These are phyloP conservation scores for Podabrus alpinus DNA, from an alignment of 2,888 invertebrate genomes.

Conservation along the genomic window DNA sequence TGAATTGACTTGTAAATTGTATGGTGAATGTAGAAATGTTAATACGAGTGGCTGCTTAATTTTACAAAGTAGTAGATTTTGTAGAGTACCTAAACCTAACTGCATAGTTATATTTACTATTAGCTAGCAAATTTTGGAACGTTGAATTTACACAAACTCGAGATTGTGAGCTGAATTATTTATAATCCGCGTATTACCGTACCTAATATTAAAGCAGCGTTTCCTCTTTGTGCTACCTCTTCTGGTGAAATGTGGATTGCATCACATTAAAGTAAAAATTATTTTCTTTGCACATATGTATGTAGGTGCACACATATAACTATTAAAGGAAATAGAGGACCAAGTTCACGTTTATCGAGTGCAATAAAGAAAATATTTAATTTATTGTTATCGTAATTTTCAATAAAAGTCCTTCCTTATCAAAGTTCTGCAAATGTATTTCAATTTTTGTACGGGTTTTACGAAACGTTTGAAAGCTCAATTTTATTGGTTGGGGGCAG, in stretches of 20 bases:
- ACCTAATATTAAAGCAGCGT: constrained; percentile 5
- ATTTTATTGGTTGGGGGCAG: not conserved
- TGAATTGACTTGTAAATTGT: not conserved
- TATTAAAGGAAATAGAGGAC: not conserved
- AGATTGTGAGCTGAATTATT: constrained; percentile 17
- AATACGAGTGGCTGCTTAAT: not conserved
- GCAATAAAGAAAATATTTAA: not conserved
- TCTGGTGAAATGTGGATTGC: constrained; percentile 2
- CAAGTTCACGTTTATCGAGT: not conserved
- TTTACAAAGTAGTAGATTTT: not conserved
- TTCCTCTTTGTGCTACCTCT: constrained; percentile 4
- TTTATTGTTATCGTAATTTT: not conserved
- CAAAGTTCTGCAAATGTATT: constrained; percentile 3
- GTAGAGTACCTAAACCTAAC: not conserved
- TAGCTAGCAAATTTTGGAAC: not conserved
- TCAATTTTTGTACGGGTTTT: constrained; percentile 8
- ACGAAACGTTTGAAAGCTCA: constrained; percentile 4
- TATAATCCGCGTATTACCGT: constrained; percentile 7
- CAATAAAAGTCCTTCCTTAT: not conserved
- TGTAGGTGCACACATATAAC: no score
- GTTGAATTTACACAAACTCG: constrained; percentile 12
- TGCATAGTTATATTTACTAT: not conserved
- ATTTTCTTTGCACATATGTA: not conserved
- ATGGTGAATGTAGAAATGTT: not conserved
- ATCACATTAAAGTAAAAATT: not conserved